phyloP scores from a whole-genome alignment of 2,113 vertebrate genomes.

The Neodon shergylaensis region DNA sequence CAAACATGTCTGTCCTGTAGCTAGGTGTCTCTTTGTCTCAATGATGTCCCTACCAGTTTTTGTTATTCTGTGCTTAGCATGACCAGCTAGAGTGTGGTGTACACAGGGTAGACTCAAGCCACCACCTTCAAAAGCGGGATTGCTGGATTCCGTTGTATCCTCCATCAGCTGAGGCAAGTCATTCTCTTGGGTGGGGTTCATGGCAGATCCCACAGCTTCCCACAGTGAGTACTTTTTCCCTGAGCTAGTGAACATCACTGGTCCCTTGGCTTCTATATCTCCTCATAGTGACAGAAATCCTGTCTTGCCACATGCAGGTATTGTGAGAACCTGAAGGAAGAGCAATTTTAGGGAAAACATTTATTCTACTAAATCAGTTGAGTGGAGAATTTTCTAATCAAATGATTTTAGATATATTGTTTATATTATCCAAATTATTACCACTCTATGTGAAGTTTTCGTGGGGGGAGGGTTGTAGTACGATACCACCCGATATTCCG shows the following conservation, averaged over 20 bases:
- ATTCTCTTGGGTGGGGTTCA: background rate
- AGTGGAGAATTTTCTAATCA: background rate
- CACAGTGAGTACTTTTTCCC: background rate
- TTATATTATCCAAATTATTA: conserved; percentile 8
- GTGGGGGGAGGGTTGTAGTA: background rate
- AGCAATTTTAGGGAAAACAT: background rate
- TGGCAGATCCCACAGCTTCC: background rate
- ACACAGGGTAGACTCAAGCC: background rate
- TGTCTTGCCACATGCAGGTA: background rate
- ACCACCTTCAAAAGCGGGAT: background rate
- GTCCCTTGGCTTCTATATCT: background rate
- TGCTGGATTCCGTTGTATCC: background rate
- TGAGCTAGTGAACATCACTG: background rate
- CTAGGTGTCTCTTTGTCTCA: background rate
- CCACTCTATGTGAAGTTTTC: background rate
- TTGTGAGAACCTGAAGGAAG: background rate
- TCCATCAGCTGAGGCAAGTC: background rate
- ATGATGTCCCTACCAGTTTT: background rate
- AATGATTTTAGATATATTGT: background rate
- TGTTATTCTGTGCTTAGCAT: background rate
- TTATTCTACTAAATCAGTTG: background rate
- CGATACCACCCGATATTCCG: background rate
- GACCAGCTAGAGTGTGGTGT: background rate
- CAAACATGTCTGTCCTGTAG: background rate
- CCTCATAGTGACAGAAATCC: conserved; percentile 11